Percentiles rank a stretch among this genome's conserved stretches.
Evolutionary conservation across 2,797 vertebrate species (phyloP).

Genomic region (Rhincodon typus): DNA sequence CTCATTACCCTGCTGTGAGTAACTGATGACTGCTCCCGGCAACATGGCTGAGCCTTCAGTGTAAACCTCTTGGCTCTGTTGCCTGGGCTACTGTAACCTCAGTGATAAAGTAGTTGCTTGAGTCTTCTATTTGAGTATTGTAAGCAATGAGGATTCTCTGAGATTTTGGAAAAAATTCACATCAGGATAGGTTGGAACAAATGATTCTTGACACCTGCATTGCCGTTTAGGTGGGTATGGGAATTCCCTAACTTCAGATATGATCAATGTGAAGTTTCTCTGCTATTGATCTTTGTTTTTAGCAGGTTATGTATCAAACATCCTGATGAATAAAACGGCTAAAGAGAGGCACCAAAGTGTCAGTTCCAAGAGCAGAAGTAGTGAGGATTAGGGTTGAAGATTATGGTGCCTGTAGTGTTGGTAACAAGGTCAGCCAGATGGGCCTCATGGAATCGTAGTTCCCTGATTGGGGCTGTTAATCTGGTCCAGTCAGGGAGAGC

Average conservation of each 20-base stretch:
- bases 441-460: too few species aligned
- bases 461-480: too few species aligned
- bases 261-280: too few species aligned
- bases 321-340: background rate
- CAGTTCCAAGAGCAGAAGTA: background rate
- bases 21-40: background rate
- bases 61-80: background rate
- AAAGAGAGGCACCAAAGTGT: background rate
- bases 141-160: background rate
- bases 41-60: background rate
- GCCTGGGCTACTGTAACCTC: background rate
- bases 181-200: background rate
- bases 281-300: too few species aligned
- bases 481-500: too few species aligned
- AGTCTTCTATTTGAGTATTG: background rate
- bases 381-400: background rate
- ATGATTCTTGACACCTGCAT: background rate
- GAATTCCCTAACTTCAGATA: background rate
- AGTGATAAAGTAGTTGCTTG: background rate
- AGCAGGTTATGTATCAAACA: too few species aligned
- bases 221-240: background rate
- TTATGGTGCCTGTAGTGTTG: background rate
- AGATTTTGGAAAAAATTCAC: background rate
- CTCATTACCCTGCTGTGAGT: background rate
- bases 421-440: too few species aligned